Evolutionary conservation across 92 coral and sea anemone species (phyloP).

Genomic region (Umimayanthus kanabou): DNA sequence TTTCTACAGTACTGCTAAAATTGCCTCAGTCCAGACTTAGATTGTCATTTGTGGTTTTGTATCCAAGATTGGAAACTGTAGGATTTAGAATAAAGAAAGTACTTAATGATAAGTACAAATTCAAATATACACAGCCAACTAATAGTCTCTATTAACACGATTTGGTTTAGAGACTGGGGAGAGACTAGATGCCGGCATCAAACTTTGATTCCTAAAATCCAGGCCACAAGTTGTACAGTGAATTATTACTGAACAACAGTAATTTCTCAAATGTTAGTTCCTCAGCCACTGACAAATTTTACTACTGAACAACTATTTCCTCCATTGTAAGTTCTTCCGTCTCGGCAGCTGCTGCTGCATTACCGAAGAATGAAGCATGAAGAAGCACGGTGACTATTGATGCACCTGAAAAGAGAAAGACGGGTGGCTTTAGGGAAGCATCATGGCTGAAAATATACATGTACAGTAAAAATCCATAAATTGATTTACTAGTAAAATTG

Average conservation of each 20-base stretch:
- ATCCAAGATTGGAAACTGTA: too few relatives aligned
- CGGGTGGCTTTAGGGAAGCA: too few relatives aligned
- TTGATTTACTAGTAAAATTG: too few relatives aligned
- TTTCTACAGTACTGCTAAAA: too few relatives aligned
- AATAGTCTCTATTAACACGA: background rate
- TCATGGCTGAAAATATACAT: too few relatives aligned
- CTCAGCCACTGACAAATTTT: background rate
- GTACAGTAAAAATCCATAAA: too few relatives aligned
- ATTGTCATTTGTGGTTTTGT: too few relatives aligned
- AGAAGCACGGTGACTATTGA: conserved; percentile 36
- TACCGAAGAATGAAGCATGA: conserved; percentile 36
- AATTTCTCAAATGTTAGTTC: conserved; percentile 14
- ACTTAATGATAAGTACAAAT: too few relatives aligned
- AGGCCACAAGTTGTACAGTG: background rate
- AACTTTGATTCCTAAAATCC: background rate
- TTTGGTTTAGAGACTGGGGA: background rate
- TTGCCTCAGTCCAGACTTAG: too few relatives aligned
- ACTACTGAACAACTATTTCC: conserved; percentile 26
- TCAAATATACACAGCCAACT: background rate
- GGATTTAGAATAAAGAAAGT: too few relatives aligned
- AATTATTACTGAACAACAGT: background rate
- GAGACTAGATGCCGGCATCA: background rate
- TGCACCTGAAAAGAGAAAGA: conserved; percentile 20
- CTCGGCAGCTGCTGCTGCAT: background rate
- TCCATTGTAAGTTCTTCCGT: conserved; percentile 28